A percentile compares a stretch with the other conserved stretches of the same genome.
phyloP scores from a whole-genome alignment of 2,113 vertebrate genomes.

The Prunella fulvescens region DNA sequence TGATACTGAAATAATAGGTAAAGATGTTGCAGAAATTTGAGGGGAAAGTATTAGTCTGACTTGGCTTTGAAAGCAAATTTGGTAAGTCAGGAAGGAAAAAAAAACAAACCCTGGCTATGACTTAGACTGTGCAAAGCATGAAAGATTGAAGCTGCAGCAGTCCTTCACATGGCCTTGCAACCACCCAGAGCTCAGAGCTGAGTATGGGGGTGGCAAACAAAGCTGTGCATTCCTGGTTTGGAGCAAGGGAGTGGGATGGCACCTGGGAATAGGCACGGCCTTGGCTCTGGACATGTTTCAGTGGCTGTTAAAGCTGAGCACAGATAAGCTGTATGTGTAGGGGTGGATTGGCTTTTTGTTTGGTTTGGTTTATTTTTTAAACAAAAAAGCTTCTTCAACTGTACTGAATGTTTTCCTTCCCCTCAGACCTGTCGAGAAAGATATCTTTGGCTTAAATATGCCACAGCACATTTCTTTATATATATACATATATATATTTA shows the following conservation, averaged over 20 bases:
- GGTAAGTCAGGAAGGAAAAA: neutral
- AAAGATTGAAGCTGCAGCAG: neutral
- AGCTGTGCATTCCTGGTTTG: neutral
- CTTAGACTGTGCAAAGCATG: neutral
- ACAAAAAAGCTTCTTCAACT: neutral
- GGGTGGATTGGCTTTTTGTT: neutral
- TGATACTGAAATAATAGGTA: neutral
- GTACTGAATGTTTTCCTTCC: neutral
- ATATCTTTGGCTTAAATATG: neutral
- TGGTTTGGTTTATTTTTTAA: neutral
- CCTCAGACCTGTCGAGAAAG: neutral
- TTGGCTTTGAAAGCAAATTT: neutral
- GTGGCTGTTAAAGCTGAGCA: neutral
- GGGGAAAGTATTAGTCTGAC: neutral
- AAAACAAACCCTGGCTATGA: neutral
- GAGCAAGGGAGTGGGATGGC: neutral
- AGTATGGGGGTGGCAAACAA: neutral
- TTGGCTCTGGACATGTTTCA: neutral
- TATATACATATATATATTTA: neutral
- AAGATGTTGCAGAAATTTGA: neutral
- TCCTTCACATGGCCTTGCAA: neutral
- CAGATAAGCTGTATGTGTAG: neutral
- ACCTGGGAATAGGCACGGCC: slow-evolving; percentile 10
- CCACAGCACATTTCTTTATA: neutral
- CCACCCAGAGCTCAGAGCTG: neutral